phyloP scores from a whole-genome alignment of 2,113 vertebrate species.

The Scomber japonicus region DNA sequence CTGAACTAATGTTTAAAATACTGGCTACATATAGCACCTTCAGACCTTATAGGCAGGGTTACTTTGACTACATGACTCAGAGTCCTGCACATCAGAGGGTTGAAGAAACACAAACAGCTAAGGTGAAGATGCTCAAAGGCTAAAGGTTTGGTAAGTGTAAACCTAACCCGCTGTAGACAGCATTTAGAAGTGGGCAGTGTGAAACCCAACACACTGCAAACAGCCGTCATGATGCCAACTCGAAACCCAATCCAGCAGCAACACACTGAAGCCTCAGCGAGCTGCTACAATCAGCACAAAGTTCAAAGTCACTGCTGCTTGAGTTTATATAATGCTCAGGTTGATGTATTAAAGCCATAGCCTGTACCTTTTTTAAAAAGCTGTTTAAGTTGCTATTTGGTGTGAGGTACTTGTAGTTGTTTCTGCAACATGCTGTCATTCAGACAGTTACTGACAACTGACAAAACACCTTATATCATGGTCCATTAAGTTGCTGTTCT shows the following conservation, averaged over 20 bases:
- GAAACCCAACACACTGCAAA: constrained; percentile 57
- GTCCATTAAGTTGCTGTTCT: too few species aligned
- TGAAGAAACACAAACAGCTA: not conserved
- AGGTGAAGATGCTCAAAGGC: not conserved
- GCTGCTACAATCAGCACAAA: not conserved
- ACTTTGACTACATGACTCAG: not conserved
- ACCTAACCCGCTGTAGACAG: constrained; percentile 6
- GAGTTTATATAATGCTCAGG: not conserved
- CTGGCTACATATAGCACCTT: too few species aligned
- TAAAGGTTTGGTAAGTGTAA: constrained; percentile 22
- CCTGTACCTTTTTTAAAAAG: too few species aligned
- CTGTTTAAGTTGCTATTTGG: too few species aligned
- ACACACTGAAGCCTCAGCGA: not conserved
- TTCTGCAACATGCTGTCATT: too few species aligned
- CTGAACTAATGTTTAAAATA: too few species aligned
- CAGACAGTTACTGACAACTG: too few species aligned
- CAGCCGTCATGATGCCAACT: constrained; percentile 16
- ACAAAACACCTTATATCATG: too few species aligned
- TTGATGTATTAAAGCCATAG: not conserved
- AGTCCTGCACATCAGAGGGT: not conserved
- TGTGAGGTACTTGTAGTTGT: too few species aligned
- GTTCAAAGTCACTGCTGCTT: constrained; percentile 20
- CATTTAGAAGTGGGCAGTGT: constrained; percentile 42
- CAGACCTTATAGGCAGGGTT: too few species aligned
- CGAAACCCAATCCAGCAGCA: constrained; percentile 47